Evolutionary conservation across 1,140 invertebrate species (phyloP).

Genomic region (Charaxes varanes): DNA sequence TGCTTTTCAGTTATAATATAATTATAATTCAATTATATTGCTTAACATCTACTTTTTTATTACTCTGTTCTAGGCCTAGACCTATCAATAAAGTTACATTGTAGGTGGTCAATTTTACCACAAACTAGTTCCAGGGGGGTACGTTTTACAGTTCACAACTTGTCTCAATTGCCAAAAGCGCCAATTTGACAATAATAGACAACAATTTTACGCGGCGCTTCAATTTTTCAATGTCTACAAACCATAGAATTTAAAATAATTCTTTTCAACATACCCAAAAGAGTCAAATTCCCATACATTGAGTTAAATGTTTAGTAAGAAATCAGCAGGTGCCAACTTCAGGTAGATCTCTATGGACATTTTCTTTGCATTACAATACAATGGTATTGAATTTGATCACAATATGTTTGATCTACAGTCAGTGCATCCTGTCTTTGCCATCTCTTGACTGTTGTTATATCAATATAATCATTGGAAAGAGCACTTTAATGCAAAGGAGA

Average conservation of each 20-base stretch:
- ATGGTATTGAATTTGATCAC: slow-evolving; percentile 36
- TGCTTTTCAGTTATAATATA: no score
- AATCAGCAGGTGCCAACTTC: slow-evolving; percentile 50
- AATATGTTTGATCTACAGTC: slow-evolving; percentile 39
- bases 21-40: no score
- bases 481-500: slow-evolving; percentile 2
- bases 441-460: slow-evolving; percentile 4
- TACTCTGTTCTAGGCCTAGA: no score
- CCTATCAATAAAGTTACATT: slow-evolving; percentile 1
- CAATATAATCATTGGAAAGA: neutral
- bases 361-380: slow-evolving; percentile 37
- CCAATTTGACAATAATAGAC: slow-evolving; percentile 21
- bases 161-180: slow-evolving; percentile 14
- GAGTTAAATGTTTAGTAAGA: no score
- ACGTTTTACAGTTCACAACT: slow-evolving; percentile 6
- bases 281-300: slow-evolving; percentile 10
- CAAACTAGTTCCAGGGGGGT: slow-evolving; percentile 7
- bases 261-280: slow-evolving; percentile 1
- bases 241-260: slow-evolving; percentile 4
- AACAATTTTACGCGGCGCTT: slow-evolving; percentile 47
- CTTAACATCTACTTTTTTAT: no score
- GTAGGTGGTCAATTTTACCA: slow-evolving; percentile 12
- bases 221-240: slow-evolving; percentile 11
- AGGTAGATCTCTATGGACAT: slow-evolving; percentile 51
- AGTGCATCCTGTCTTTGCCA: slow-evolving; percentile 24